These are phyloP conservation scores for Zaprionus taronus DNA, from an alignment of 1,140 invertebrate species.

Conservation along the genomic window DNA sequence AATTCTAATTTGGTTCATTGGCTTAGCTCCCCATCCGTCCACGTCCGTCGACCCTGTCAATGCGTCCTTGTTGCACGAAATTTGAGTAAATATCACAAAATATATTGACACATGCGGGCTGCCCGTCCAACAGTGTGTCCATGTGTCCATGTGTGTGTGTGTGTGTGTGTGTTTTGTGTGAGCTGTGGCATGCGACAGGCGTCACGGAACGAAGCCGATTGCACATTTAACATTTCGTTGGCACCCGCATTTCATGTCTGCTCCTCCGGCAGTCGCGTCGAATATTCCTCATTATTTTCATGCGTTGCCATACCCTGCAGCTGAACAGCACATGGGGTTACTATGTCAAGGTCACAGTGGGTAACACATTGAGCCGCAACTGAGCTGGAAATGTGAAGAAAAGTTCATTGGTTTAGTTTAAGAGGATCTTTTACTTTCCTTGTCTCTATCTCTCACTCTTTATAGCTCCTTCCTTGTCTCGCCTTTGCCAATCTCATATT, in stretches of 20 bases:
- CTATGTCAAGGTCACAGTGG: background rate
- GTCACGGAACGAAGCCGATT: constrained; percentile 31
- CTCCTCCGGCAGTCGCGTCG: constrained; percentile 26
- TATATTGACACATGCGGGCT: constrained; percentile 72
- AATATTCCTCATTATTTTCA: constrained; percentile 30
- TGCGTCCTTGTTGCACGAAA: constrained; percentile 56
- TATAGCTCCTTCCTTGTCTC: background rate
- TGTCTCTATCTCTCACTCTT: background rate
- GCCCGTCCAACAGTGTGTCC: background rate
- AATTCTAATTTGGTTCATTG: constrained; percentile 77
- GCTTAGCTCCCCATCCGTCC: constrained; percentile 24
- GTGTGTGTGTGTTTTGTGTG: constrained; percentile 21
- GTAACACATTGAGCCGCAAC: background rate
- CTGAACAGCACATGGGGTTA: background rate
- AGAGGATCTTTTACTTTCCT: background rate
- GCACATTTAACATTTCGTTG: constrained; percentile 61
- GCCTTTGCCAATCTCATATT: background rate
- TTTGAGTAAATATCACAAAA: constrained; percentile 73
- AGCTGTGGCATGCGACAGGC: constrained; percentile 24
- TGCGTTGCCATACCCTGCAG: constrained; percentile 20
- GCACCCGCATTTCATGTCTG: constrained; percentile 59
- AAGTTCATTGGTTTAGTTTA: background rate
- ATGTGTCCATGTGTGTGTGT: constrained; percentile 15
- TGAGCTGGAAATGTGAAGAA: background rate
- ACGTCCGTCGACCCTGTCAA: background rate